phyloP scores from a whole-genome alignment of 2,888 invertebrate genomes.

The Pardosa pseudoannulata region DNA sequence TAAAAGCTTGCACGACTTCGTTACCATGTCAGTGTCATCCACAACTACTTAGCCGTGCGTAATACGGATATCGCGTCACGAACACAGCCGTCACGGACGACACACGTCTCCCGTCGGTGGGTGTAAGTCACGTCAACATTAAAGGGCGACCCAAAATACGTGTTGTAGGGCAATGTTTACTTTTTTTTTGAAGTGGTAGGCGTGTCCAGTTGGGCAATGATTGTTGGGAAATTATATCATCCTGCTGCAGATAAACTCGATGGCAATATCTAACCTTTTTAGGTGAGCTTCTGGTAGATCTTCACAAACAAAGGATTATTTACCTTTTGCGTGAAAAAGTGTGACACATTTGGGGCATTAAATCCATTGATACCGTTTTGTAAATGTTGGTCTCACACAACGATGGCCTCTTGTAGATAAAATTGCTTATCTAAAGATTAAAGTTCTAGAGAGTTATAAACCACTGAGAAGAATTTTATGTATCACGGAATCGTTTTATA shows the following conservation, averaged over 20 bases:
- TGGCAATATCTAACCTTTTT: neutral
- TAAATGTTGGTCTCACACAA: too few species aligned
- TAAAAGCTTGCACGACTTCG: slow-evolving; percentile 10
- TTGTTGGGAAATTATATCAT: neutral
- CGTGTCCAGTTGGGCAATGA: neutral
- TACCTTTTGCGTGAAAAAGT: too few species aligned
- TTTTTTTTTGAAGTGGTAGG: neutral
- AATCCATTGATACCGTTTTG: too few species aligned
- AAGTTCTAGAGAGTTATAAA: too few species aligned
- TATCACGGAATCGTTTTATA: too few species aligned
- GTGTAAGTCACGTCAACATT: slow-evolving; percentile 1
- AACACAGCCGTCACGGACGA: slow-evolving; percentile 2
- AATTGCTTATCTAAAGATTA: too few species aligned
- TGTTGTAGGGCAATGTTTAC: neutral
- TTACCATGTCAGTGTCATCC: slow-evolving; percentile 11
- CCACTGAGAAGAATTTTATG: too few species aligned
- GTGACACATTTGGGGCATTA: too few species aligned
- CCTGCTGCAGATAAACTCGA: neutral
- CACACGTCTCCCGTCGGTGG: neutral
- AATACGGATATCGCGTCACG: neutral
- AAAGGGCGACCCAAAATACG: slow-evolving; percentile 3
- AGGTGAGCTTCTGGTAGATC: neutral
- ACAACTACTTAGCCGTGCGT: slow-evolving; percentile 12
- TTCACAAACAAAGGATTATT: too few species aligned
- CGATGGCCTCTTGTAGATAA: too few species aligned